These are phyloP conservation scores for Chloromyia formosa DNA, from an alignment of 2,888 invertebrate genomes.

Conservation along the genomic window DNA sequence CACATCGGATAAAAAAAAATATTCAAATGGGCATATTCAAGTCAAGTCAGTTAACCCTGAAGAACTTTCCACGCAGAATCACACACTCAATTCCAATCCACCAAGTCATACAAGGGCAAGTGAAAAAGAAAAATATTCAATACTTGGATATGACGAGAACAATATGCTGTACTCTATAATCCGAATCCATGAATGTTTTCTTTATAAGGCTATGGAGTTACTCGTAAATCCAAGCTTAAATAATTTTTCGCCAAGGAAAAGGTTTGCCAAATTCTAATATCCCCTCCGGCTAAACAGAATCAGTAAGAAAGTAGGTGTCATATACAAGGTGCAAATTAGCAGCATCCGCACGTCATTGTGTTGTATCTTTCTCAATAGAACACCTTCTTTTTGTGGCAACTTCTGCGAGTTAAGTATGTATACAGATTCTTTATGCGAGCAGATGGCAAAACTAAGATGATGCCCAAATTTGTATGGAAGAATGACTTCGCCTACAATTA, in stretches of 20 bases:
- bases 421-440: too few relatives aligned
- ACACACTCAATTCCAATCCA: neutral
- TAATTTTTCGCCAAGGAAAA: too few relatives aligned
- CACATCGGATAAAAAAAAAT: conserved; percentile 16
- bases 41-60: conserved; percentile 34
- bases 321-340: neutral
- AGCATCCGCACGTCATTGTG: neutral
- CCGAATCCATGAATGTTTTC: too few relatives aligned
- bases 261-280: too few relatives aligned
- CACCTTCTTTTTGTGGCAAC: neutral
- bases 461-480: too few relatives aligned
- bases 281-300: too few relatives aligned
- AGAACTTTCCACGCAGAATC: conserved; percentile 33
- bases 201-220: neutral
- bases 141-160: too few relatives aligned
- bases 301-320: neutral
- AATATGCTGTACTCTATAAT: too few relatives aligned
- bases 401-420: too few relatives aligned
- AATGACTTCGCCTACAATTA: too few relatives aligned
- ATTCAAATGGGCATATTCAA: conserved; percentile 30
- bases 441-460: too few relatives aligned
- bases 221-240: neutral
- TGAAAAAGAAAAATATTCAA: neutral
- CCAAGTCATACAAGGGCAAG: conserved; percentile 19
- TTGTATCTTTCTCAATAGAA: neutral